Conservation (phyloP, 1,140 invertebrate species). For the Solenopsis invicta region DNA sequence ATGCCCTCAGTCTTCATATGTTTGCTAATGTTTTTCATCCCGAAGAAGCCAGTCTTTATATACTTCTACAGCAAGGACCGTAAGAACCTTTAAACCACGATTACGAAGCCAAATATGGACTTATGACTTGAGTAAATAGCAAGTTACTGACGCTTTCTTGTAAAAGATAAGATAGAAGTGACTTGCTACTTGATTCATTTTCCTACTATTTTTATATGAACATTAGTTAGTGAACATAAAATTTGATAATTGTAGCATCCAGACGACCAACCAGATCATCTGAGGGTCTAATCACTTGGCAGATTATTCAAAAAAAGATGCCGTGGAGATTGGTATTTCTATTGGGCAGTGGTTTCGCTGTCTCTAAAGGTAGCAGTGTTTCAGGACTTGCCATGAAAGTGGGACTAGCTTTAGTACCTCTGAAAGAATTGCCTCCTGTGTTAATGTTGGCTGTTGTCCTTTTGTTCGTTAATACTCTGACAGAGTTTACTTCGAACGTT, state of each 20-base stretch:
- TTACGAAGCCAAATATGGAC: neutral
- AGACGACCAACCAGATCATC: constrained; percentile 87
- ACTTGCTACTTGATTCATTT: constrained; percentile 13
- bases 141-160: constrained; percentile 1
- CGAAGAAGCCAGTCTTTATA: constrained; percentile 90
- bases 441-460: constrained; percentile 89
- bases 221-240: neutral
- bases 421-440: constrained; percentile 87
- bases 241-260: neutral
- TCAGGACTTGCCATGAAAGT: constrained; percentile 91
- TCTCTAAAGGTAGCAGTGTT: constrained; percentile 92
- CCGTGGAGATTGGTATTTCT: constrained; percentile 92
- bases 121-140: neutral
- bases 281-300: constrained; percentile 91
- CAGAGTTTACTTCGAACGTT: constrained; percentile 94
- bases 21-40: constrained; percentile 92
- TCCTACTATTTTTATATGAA: neutral
- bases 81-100: constrained; percentile 37
- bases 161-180: neutral
- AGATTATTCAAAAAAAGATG: constrained; percentile 90
- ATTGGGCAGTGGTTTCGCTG: constrained; percentile 93
- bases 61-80: constrained; percentile 87
- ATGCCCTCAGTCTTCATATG: constrained; percentile 93
- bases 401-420: constrained; percentile 88
- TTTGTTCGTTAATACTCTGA: constrained; percentile 88